phyloP scores from a whole-genome alignment of 2,113 vertebrate genomes.

The Gallinago undulata region DNA sequence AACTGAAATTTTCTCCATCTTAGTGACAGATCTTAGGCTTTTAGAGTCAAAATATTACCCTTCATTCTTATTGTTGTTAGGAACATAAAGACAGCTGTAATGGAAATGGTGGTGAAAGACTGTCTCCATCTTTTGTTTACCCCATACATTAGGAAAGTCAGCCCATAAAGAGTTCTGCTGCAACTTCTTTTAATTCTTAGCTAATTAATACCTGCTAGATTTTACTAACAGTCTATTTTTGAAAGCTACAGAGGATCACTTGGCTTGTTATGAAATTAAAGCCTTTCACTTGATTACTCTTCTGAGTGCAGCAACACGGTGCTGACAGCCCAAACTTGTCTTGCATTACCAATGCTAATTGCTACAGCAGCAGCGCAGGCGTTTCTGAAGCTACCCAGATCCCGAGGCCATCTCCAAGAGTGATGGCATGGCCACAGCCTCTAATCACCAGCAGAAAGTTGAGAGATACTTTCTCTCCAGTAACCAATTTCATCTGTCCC shows the following conservation, averaged over 20 bases:
- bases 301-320: background rate
- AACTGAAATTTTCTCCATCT: background rate
- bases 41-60: background rate
- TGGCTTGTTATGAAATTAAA: constrained; percentile 8
- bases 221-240: background rate
- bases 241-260: background rate
- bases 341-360: background rate
- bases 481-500: background rate
- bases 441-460: background rate
- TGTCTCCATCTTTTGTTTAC: background rate
- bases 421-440: accelerated
- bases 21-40: background rate
- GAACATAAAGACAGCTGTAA: background rate
- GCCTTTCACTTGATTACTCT: background rate
- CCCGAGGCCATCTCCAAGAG: accelerated
- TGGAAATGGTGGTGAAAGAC: background rate
- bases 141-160: background rate
- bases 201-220: background rate
- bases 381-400: background rate
- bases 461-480: background rate
- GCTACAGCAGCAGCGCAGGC: background rate
- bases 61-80: background rate
- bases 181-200: background rate
- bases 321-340: background rate
- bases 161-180: background rate